These are phyloP conservation scores for Cyanistes caeruleus DNA, from an alignment of 2,113 vertebrate genomes.

Conservation along the genomic window DNA sequence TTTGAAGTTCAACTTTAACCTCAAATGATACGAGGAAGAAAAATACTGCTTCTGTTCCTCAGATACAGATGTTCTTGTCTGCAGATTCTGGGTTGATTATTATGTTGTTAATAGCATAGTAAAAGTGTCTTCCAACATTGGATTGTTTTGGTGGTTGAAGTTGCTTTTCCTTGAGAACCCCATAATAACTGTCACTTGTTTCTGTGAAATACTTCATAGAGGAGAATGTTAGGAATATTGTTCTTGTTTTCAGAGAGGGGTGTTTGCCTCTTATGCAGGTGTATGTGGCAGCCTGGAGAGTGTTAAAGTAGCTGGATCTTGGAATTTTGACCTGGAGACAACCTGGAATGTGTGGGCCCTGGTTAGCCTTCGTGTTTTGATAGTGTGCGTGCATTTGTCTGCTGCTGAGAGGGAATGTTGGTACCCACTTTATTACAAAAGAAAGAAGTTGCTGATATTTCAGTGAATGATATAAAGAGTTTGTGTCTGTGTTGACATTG, in stretches of 20 bases:
- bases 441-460: background rate
- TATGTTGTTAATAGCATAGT: background rate
- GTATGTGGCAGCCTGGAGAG: background rate
- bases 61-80: background rate
- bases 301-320: background rate
- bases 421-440: background rate
- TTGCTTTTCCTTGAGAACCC: background rate
- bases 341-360: background rate
- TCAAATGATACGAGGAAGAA: background rate
- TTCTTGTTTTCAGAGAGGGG: background rate
- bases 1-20: background rate
- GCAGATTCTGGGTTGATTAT: background rate
- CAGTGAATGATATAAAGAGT: background rate
- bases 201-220: background rate
- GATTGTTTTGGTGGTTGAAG: background rate
- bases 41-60: background rate
- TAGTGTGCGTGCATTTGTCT: rapidly evolving
- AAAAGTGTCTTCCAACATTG: background rate
- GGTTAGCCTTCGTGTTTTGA: background rate
- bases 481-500: background rate
- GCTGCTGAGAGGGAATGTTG: background rate
- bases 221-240: background rate
- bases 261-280: background rate
- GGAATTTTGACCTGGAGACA: background rate
- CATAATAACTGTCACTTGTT: background rate